These are phyloP conservation scores for Cydia splendana DNA, from an alignment of 1,140 invertebrate genomes.

Conservation along the genomic window DNA sequence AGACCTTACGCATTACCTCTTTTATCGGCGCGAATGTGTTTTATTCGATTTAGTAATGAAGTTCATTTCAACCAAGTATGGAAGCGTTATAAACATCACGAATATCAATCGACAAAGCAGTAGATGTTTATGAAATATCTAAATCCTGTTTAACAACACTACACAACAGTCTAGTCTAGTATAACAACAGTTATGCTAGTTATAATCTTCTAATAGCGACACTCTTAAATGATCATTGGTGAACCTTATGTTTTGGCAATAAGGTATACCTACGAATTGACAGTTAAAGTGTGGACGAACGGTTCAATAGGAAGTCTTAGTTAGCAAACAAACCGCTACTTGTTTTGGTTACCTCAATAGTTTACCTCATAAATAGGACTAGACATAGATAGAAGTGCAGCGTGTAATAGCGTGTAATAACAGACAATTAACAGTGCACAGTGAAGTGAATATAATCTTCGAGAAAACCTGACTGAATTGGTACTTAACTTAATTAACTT, in stretches of 20 bases:
- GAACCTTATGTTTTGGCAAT: no score
- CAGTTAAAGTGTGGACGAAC: no score
- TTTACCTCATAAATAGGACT: not conserved
- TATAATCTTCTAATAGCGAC: not conserved
- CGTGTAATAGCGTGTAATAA: not conserved
- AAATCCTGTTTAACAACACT: not conserved
- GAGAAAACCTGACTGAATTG: not conserved
- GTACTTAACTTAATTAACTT: no score
- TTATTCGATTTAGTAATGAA: not conserved
- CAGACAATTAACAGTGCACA: no score
- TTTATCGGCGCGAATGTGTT: no score
- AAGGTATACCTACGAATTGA: no score
- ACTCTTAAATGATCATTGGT: no score
- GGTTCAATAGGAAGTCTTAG: not conserved
- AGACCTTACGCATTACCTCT: no score
- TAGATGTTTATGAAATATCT: not conserved
- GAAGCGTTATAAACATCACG: not conserved
- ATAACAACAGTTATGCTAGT: not conserved
- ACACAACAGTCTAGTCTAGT: no score
- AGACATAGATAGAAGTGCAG: not conserved
- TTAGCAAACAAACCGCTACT: not conserved
- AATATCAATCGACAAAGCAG: not conserved
- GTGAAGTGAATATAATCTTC: not conserved
- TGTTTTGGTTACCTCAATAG: slow-evolving; percentile 1
- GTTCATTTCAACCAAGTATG: slow-evolving; percentile 7